phyloP scores from a whole-genome alignment of 2,888 invertebrate species.

The Caprella mutica region DNA sequence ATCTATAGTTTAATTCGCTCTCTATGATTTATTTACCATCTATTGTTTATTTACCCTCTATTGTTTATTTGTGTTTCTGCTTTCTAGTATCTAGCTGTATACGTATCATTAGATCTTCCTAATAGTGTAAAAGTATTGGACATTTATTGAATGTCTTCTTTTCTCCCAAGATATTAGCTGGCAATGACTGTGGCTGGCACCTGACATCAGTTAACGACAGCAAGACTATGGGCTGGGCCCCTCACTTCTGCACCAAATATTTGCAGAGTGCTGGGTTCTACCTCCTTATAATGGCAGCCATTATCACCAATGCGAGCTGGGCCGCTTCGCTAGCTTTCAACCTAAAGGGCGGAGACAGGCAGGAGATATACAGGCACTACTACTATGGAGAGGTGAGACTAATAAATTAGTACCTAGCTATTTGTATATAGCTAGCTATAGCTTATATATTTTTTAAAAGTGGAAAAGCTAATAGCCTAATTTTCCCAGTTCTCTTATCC shows the following conservation, averaged over 20 bases:
- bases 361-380: constrained; percentile 76
- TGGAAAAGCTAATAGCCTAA: too few species aligned
- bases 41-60: too few species aligned
- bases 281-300: constrained; percentile 82
- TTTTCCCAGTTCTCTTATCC: too few species aligned
- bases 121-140: too few species aligned
- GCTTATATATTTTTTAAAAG: too few species aligned
- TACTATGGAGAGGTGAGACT: constrained; percentile 79
- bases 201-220: constrained; percentile 92
- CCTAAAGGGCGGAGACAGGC: constrained; percentile 57
- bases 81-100: background rate
- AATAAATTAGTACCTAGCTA: too few species aligned
- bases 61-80: constrained; percentile 27
- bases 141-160: too few species aligned
- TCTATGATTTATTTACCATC: too few species aligned
- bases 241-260: constrained; percentile 70
- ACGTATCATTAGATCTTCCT: background rate
- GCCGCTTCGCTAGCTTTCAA: constrained; percentile 92
- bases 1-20: too few species aligned
- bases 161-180: constrained; percentile 54
- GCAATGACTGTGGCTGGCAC: constrained; percentile 91
- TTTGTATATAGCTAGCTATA: too few species aligned
- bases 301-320: constrained; percentile 87
- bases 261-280: constrained; percentile 85
- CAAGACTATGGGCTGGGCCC: constrained; percentile 77